These are phyloP conservation scores for Odontomyia ornata DNA, from an alignment of 2,888 invertebrate species.

Conservation along the genomic window DNA sequence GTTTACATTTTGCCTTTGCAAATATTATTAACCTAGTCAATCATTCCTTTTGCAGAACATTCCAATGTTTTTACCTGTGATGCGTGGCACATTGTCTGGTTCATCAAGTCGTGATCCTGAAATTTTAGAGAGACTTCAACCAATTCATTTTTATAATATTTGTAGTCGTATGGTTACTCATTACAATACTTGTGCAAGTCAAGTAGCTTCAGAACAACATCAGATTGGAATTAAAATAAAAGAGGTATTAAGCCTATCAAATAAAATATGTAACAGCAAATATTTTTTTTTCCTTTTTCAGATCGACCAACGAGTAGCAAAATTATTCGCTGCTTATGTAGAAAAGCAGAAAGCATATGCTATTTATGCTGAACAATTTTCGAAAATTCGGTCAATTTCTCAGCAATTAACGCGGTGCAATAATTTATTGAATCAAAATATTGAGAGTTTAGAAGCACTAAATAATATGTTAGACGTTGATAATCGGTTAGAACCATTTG, in stretches of 20 bases:
- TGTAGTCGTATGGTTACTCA: conserved; percentile 86
- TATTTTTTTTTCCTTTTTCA: conserved; percentile 2
- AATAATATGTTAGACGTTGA: conserved; percentile 84
- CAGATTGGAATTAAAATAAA: conserved; percentile 77
- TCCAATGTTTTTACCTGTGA: conserved; percentile 92
- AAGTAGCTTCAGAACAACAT: conserved; percentile 82
- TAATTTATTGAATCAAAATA: conserved; percentile 81
- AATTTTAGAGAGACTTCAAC: conserved; percentile 75
- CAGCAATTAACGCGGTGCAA: conserved; percentile 85
- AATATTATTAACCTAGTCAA: no score
- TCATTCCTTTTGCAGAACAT: conserved; percentile 69
- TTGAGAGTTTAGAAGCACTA: conserved; percentile 85
- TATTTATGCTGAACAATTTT: conserved; percentile 84
- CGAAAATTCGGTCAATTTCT: conserved; percentile 83
- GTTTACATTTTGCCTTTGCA: not conserved
- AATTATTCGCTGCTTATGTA: conserved; percentile 73
- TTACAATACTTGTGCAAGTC: conserved; percentile 81
- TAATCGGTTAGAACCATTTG: conserved; percentile 86
- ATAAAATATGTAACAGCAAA: not conserved
- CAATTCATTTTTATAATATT: conserved; percentile 76
- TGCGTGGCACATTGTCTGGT: conserved; percentile 86
- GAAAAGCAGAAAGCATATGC: conserved; percentile 87
- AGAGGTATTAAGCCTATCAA: conserved; percentile 69
- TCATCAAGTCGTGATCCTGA: conserved; percentile 88
- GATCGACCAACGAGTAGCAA: conserved; percentile 78